Conservation (phyloP, 1,140 invertebrate genomes). For the Macrobrachium rosenbergii region DNA sequence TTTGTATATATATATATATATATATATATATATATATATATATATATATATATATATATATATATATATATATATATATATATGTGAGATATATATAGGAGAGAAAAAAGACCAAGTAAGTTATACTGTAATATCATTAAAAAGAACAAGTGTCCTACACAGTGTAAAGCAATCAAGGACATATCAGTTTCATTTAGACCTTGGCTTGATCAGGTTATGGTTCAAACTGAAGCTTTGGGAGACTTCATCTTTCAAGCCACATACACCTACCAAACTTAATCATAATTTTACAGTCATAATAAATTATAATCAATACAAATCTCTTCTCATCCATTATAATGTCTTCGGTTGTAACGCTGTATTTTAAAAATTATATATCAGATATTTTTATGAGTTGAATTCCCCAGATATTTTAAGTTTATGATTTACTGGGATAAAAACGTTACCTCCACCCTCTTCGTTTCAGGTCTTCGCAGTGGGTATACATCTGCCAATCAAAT, state of each 20-base stretch:
- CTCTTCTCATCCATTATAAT: too few species aligned
- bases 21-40: neutral
- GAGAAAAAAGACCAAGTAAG: too few species aligned
- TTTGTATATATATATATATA: neutral
- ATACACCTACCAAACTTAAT: too few species aligned
- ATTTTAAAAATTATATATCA: too few species aligned
- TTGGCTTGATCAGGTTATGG: too few species aligned
- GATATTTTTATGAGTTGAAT: neutral
- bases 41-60: neutral
- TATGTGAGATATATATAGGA: neutral
- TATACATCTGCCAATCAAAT: constrained; percentile 27
- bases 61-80: constrained; percentile 4
- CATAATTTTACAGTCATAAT: too few species aligned
- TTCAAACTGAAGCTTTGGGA: too few species aligned
- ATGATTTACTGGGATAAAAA: neutral
- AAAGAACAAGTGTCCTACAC: constrained; percentile 5
- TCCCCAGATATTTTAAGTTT: neutral
- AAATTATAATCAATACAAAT: too few species aligned
- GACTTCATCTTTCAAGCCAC: too few species aligned
- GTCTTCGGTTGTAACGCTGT: too few species aligned
- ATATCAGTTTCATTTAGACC: constrained; percentile 4
- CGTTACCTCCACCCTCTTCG: neutral
- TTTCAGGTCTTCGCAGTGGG: constrained; percentile 6
- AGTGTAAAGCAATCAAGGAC: too few species aligned
- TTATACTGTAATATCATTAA: constrained; percentile 9